These are phyloP conservation scores for Phoxinus dragarum DNA, from an alignment of 2,797 vertebrate species.

Conservation along the genomic window DNA sequence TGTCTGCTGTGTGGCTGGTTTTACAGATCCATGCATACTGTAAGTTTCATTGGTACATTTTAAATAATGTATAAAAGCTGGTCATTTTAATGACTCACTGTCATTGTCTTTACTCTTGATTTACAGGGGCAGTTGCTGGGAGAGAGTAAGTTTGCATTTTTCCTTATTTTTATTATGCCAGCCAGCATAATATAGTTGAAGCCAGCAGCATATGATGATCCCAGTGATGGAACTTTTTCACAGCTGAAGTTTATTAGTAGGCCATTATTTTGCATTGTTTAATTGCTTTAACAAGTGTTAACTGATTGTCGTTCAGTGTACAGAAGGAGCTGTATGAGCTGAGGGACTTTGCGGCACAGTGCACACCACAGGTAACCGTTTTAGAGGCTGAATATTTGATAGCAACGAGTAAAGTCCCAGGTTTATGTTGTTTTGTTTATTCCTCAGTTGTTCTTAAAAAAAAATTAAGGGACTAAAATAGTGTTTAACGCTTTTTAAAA, in stretches of 20 bases:
- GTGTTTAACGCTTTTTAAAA: neutral
- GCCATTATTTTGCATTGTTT: neutral
- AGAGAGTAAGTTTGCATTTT: slow-evolving; percentile 1
- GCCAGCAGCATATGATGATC: neutral
- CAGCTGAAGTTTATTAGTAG: neutral
- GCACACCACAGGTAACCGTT: slow-evolving; percentile 20
- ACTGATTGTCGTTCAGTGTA: slow-evolving; percentile 13
- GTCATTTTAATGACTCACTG: neutral
- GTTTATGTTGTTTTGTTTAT: neutral
- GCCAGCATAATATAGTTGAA: neutral
- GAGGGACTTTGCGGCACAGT: neutral
- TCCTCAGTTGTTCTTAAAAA: neutral
- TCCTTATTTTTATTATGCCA: neutral
- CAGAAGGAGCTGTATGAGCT: neutral
- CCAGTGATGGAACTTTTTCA: neutral
- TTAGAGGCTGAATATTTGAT: neutral
- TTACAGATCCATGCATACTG: slow-evolving; percentile 47
- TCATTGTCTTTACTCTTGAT: neutral
- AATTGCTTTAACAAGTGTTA: neutral
- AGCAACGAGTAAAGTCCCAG: neutral
- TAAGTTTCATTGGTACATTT: slow-evolving; percentile 26
- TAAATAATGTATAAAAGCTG: neutral
- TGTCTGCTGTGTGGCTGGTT: slow-evolving; percentile 26
- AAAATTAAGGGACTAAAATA: no score
- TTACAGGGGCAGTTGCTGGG: neutral